These are phyloP conservation scores for Montipora foliosa DNA, from an alignment of 64 coral and sea anemone genomes.

Conservation along the genomic window DNA sequence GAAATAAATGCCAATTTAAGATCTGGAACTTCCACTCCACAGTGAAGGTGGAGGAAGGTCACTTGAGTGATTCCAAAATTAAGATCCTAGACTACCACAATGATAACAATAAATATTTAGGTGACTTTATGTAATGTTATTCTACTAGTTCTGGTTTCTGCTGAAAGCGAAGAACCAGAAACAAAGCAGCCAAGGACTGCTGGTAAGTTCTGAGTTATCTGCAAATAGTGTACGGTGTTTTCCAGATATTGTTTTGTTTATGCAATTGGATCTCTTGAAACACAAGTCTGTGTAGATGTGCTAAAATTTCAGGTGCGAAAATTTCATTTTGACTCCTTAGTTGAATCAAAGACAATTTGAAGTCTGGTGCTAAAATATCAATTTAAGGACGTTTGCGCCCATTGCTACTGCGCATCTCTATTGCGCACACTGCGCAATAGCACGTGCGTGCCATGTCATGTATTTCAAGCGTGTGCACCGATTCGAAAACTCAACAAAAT, in stretches of 20 bases:
- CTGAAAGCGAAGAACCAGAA: neutral
- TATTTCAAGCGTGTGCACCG: too few species aligned
- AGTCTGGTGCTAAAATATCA: neutral
- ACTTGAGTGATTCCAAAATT: conserved; percentile 50
- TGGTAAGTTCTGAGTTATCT: conserved; percentile 59
- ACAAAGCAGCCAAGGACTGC: conserved; percentile 14
- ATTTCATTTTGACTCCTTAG: conserved; percentile 47
- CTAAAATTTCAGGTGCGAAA: conserved; percentile 1
- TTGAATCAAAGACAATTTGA: conserved; percentile 54
- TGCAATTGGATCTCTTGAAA: conserved; percentile 58
- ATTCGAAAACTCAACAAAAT: too few species aligned
- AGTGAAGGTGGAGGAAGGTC: conserved; percentile 51
- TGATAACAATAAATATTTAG: conserved; percentile 57
- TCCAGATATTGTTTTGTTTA: conserved; percentile 51
- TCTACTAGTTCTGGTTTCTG: conserved; percentile 60
- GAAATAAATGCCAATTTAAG: conserved; percentile 49
- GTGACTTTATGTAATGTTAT: conserved; percentile 46
- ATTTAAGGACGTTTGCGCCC: too few species aligned
- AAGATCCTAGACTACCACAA: conserved; percentile 55
- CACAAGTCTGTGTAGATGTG: conserved; percentile 50
- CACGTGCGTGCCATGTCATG: too few species aligned
- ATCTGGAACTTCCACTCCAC: conserved; percentile 54
- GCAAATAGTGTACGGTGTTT: conserved; percentile 64
- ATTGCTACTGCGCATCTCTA: too few species aligned
- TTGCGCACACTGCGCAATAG: too few species aligned